Conservation (phyloP, 2,113 vertebrate species). For the Pelecanoides urinatrix region DNA sequence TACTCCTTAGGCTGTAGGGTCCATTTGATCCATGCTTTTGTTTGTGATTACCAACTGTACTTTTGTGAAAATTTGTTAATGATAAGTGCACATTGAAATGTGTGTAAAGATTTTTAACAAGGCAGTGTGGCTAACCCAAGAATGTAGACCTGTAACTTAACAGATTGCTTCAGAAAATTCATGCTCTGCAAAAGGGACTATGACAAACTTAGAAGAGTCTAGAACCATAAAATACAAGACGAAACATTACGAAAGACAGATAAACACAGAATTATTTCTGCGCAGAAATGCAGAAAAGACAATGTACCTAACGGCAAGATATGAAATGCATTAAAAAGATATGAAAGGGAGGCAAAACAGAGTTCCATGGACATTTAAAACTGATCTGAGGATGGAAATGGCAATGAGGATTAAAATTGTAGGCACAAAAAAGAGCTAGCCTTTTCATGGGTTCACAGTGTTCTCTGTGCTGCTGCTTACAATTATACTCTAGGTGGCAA, state of each 20-base stretch:
- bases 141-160: neutral
- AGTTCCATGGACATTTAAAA: neutral
- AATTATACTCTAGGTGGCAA: slow-evolving; percentile 18
- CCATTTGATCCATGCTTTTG: neutral
- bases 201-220: neutral
- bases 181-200: neutral
- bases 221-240: neutral
- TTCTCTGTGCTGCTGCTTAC: neutral
- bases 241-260: neutral
- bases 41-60: neutral
- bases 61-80: neutral
- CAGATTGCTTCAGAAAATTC: neutral
- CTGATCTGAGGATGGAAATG: neutral
- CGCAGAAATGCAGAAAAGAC: neutral
- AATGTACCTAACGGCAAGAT: neutral
- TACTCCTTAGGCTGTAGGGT: neutral
- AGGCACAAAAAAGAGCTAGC: neutral
- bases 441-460: slow-evolving; percentile 2
- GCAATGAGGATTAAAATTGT: neutral
- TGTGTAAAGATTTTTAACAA: neutral
- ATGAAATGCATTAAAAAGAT: neutral
- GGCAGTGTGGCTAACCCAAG: neutral
- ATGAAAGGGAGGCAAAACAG: neutral
- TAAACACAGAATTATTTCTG: neutral
- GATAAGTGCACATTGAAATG: neutral